These are phyloP conservation scores for Anhinga anhinga DNA, from an alignment of 2,113 vertebrate species.

Conservation along the genomic window DNA sequence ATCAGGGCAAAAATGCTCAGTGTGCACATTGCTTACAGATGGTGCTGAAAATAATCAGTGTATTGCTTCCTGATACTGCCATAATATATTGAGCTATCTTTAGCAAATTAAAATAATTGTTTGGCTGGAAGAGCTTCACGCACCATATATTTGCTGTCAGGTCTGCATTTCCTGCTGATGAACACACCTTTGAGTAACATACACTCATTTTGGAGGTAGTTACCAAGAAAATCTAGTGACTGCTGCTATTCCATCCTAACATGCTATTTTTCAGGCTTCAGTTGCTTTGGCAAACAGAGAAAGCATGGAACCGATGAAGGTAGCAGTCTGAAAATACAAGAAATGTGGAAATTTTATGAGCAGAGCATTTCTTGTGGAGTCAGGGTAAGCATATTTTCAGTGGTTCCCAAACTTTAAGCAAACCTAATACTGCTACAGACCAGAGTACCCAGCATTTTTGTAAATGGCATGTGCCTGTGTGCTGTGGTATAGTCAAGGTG, in stretches of 20 bases:
- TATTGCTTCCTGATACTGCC: not conserved
- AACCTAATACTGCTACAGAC: not conserved
- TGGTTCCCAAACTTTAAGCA: not conserved
- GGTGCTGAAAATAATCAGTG: not conserved
- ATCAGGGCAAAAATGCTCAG: not conserved
- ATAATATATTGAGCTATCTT: not conserved
- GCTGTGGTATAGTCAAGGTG: not conserved
- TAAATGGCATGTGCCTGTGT: not conserved
- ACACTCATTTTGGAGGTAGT: not conserved
- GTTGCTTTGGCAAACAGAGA: not conserved
- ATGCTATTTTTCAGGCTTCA: not conserved
- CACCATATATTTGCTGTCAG: not conserved
- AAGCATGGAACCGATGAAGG: not conserved
- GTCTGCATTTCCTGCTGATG: conserved; percentile 9
- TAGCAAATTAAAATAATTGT: conserved; percentile 9
- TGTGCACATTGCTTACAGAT: not conserved
- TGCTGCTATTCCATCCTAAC: not conserved
- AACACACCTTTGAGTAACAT: not conserved
- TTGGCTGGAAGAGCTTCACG: not conserved
- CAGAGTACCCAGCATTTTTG: not conserved
- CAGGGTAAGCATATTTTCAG: not conserved
- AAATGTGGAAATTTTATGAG: not conserved
- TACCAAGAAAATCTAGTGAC: not conserved
- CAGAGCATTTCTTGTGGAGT: not conserved
- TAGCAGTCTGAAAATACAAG: not conserved